Evolutionary conservation across 2,888 invertebrate species (phyloP), one percentile per base, ranked within the genome.

Genomic region (Drosophila mercatorum): DNA sequence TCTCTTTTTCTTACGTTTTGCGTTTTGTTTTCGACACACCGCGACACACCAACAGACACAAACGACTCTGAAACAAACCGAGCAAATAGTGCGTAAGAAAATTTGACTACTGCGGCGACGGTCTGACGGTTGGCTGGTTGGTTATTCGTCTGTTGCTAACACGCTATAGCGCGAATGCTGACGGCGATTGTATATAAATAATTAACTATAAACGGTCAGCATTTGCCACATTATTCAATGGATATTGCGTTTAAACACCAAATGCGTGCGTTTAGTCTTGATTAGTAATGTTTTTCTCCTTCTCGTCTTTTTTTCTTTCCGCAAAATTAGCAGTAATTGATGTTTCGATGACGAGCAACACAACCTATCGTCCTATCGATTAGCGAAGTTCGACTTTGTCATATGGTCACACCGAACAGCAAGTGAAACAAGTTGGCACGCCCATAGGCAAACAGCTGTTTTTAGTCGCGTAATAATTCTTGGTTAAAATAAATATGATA

Each of bases 21-120:
- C 58, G 72, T 77, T 84, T 79, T 83, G 66, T 82, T 88, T 85
- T 88, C 58, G 46, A 63, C 62, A 60, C 70, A 65, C 67, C 38
- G 52, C 66, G 34, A 34, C 63, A 79, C 78, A 74, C 78, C 65
- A 53, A 62, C 71, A 69, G 26, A 69, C 70, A 51, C 34, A 51
- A 49, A 51, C 36, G 34, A 36, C 22, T 75, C 64, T 80, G 52
- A 66, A 63, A 59, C 40, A 31, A 41, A 70, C 61, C 70, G 47
- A 77, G 77, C 69, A 76, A 77, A 72, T 72, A 76, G 65, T 76
- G 78, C 77, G 81, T 78, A 78, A 72, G 78, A 80, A 78, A 78
- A 80, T 80, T 78, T 64, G 78, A 76, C 80, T 75, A 68, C 76
- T 75, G 47, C 78, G 77, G 69, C 78, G 63, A 70, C 72, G 61